phyloP scores from a whole-genome alignment of 2,797 vertebrate genomes.

The Amphiprion clarkii region DNA sequence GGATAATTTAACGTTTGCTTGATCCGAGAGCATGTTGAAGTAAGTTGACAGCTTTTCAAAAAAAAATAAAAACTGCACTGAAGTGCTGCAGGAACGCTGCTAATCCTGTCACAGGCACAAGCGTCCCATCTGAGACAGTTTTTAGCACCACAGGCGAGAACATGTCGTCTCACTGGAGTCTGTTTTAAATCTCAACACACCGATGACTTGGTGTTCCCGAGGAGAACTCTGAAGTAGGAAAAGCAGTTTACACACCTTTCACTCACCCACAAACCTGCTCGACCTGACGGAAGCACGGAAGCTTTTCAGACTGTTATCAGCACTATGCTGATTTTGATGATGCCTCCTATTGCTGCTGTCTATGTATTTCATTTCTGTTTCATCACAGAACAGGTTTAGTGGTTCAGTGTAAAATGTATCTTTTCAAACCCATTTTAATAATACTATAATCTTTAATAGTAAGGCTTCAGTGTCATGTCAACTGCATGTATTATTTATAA shows the following conservation, averaged over 20 bases:
- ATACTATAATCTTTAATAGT: background rate
- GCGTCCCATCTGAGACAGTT: conserved; percentile 19
- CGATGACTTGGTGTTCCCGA: background rate
- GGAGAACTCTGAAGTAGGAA: background rate
- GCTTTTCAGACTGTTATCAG: no score
- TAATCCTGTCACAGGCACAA: conserved; percentile 31
- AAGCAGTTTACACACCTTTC: conserved; percentile 22
- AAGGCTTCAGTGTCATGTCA: background rate
- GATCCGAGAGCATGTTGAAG: background rate
- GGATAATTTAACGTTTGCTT: background rate
- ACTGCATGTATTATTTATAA: background rate
- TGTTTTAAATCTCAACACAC: conserved; percentile 7
- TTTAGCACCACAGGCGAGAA: conserved; percentile 23
- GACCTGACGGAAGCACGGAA: background rate
- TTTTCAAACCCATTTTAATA: background rate
- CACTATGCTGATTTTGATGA: background rate
- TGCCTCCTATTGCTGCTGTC: no score
- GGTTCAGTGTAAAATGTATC: background rate
- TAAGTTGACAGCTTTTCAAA: background rate
- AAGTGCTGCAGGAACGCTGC: conserved; percentile 2
- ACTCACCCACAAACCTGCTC: background rate
- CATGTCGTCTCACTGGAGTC: conserved; percentile 16
- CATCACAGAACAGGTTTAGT: background rate
- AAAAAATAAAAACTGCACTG: background rate
- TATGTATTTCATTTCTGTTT: background rate